Percentiles rank a stretch among this genome's conserved stretches.
These are phyloP conservation scores for Venturia canescens DNA, from an alignment of 1,140 invertebrate genomes.

Conservation along the genomic window DNA sequence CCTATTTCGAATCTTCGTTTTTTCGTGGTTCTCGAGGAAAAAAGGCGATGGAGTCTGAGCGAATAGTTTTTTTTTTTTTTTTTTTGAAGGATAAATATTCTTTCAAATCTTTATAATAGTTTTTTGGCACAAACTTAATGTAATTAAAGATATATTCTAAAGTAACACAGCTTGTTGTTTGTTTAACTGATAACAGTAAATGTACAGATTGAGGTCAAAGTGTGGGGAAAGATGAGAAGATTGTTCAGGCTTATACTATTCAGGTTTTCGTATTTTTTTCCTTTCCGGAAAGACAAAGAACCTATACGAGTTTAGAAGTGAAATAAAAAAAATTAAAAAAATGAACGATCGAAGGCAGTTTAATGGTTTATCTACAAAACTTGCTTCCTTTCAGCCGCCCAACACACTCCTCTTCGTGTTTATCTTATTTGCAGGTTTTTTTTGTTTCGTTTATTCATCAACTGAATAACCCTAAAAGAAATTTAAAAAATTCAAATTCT, in stretches of 20 bases:
- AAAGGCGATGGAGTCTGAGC: not conserved
- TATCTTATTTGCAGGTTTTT: not conserved
- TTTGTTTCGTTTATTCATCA: no score
- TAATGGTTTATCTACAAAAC: constrained; percentile 5
- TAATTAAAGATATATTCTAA: constrained; percentile 40
- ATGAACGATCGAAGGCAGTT: not conserved
- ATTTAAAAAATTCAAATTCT: constrained; percentile 1
- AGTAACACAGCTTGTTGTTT: constrained; percentile 41
- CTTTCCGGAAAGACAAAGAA: not conserved
- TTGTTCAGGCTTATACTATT: not conserved
- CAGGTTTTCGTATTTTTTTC: not conserved
- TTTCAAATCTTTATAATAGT: constrained; percentile 4
- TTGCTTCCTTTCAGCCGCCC: not conserved
- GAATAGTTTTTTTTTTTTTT: no score
- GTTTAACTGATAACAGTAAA: constrained; percentile 19
- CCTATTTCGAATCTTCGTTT: no score
- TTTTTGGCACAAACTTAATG: constrained; percentile 48
- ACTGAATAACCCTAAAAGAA: not conserved
- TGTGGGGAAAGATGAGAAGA: not conserved
- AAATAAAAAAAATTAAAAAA: not conserved
- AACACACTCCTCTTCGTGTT: not conserved
- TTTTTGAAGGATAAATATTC: constrained; percentile 22
- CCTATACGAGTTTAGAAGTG: not conserved
- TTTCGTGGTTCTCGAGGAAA: no score
- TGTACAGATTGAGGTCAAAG: constrained; percentile 19